Percentiles rank a stretch among this genome's conserved stretches.
These are phyloP conservation scores for Capra hircus DNA, from an alignment of 2,113 vertebrate species.

Conservation along the genomic window DNA sequence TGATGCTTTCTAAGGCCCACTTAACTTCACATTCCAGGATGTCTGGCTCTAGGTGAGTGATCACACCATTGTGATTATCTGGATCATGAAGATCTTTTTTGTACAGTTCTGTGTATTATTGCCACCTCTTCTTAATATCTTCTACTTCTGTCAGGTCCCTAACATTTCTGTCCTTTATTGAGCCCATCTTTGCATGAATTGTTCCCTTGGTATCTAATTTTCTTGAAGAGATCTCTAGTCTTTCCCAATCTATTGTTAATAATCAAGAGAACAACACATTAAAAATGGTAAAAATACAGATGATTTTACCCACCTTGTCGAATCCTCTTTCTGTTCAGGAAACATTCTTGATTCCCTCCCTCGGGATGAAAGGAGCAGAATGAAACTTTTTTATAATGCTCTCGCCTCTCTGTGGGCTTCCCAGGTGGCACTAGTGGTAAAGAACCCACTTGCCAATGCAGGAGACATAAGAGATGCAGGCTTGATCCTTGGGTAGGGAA, in stretches of 20 bases:
- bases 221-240: background rate
- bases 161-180: background rate
- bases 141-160: background rate
- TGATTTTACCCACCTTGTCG: background rate
- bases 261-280: background rate
- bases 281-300: background rate
- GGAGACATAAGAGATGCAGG: background rate
- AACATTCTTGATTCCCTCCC: background rate
- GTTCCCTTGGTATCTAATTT: background rate
- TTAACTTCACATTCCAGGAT: background rate
- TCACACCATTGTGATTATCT: background rate
- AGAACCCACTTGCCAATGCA: background rate
- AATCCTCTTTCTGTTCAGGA: background rate
- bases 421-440: background rate
- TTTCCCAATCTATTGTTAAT: background rate
- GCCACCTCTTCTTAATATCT: background rate
- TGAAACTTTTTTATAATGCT: background rate
- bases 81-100: background rate
- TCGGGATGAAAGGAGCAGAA: background rate
- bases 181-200: background rate
- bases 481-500: background rate
- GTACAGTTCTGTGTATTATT: background rate
- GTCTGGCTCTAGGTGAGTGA: background rate
- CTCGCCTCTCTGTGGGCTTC: background rate
- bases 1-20: background rate